Conservation (phyloP, 2,113 vertebrate species). For the Crotalus tigris region DNA sequence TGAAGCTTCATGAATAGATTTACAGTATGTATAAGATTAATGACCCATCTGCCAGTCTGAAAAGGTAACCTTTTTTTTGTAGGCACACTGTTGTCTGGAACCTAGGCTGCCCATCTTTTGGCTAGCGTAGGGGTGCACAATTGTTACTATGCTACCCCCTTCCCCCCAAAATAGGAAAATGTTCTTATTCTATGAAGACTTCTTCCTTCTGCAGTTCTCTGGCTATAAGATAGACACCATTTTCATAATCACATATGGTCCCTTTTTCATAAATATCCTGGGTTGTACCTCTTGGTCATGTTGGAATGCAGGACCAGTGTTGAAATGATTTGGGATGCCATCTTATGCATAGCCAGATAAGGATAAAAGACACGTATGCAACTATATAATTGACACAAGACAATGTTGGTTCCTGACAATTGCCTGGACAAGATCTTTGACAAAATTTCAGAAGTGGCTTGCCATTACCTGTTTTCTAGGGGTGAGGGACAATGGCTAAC, state of each 20-base stretch:
- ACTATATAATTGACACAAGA: background rate
- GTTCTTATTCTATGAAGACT: background rate
- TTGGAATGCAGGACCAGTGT: background rate
- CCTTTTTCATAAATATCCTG: background rate
- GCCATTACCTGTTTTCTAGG: background rate
- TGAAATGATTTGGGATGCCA: background rate
- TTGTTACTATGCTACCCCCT: background rate
- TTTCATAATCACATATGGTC: background rate
- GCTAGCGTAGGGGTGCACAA: background rate
- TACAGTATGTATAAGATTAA: background rate
- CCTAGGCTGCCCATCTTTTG: background rate
- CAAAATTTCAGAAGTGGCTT: background rate
- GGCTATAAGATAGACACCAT: background rate
- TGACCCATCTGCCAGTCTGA: background rate
- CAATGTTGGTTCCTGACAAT: background rate
- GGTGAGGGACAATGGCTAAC: background rate
- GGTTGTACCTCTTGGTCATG: background rate
- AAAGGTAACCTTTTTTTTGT: background rate
- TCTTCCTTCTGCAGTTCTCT: background rate
- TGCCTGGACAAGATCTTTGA: background rate
- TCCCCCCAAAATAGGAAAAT: background rate
- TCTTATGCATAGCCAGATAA: background rate
- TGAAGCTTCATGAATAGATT: background rate
- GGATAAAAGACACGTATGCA: background rate
- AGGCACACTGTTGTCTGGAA: background rate